Evolutionary conservation across 2,113 vertebrate species (phyloP).

Genomic region (Antigone vipio): DNA sequence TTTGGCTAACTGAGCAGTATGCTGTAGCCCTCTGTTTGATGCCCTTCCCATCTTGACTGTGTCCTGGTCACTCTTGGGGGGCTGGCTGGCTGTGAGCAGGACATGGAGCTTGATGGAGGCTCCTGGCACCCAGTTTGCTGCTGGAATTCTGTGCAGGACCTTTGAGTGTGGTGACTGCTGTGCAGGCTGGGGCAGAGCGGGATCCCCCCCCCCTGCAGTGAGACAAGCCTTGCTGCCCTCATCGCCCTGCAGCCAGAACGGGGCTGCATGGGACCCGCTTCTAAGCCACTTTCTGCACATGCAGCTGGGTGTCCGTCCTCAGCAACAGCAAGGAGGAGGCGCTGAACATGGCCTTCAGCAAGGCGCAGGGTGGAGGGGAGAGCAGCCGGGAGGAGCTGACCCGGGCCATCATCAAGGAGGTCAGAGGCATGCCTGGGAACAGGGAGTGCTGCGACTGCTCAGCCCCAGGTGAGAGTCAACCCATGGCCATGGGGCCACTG

Average conservation of each 20-base stretch:
- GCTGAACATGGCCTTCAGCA: conserved; percentile 71
- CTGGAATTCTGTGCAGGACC: not conserved
- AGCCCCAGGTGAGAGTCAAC: conserved; percentile 55
- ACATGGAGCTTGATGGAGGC: not conserved
- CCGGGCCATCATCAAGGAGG: conserved; percentile 65
- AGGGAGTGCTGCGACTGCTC: conserved; percentile 73
- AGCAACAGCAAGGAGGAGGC: conserved; percentile 78
- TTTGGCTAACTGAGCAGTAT: not conserved
- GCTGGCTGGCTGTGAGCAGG: accelerated
- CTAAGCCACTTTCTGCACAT: not conserved
- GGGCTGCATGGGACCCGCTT: accelerated
- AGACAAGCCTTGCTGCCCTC: not conserved
- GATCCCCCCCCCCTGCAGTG: not conserved
- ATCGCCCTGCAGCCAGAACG: not conserved
- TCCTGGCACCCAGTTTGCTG: not conserved
- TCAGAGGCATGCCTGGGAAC: conserved; percentile 72
- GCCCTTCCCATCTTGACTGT: not conserved
- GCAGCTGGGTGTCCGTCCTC: conserved; percentile 76
- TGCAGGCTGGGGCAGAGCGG: not conserved
- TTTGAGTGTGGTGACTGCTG: not conserved
- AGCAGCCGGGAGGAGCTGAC: conserved; percentile 71
- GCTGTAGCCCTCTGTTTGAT: not conserved
- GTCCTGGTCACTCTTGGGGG: not conserved
- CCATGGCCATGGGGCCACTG: accelerated
- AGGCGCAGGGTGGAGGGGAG: conserved; percentile 12